Evolutionary conservation across 2,797 vertebrate species (phyloP), one percentile per base, ranked within the genome.

Genomic region (Poecilia wingei): DNA sequence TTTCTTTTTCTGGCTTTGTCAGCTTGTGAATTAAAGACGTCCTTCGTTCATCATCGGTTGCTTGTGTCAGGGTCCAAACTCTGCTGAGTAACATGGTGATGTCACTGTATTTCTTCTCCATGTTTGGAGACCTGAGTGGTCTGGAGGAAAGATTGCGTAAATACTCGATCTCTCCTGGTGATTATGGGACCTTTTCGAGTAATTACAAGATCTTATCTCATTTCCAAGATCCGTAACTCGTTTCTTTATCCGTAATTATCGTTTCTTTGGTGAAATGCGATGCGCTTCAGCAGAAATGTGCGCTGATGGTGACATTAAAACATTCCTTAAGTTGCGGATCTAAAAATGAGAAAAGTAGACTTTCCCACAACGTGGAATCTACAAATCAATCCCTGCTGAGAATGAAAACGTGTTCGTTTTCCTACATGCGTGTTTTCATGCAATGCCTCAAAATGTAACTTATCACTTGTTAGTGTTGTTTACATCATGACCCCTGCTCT

Each of bases 401-500:
- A 25, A 43, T 2, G 36, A 43, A 41, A 18, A 9, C 5, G 1
- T 51, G 39, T 43, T 69, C 25, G 10, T 41, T 69, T 43, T 41
- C 36, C 36, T n/a, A 43, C 9, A 5, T 20, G 5, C 16, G 22
- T 61, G 28, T 69, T 43, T 70, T 28, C 45, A 25, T 45, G 12
- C n/a, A 28, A 6, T 46, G 68, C 13, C 22, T 7, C 28, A 46
- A 71, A 71, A 45, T 71, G 25, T 45, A 18, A 25, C 68, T 20
- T 61, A 43, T 72, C 75, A 75, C 22, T 70, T 57, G 80, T 90
- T 73, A 72, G 82, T 43, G 71, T 76, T 89, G 74, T 85, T 92
- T 90, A 76, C 49, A 75, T 3, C 55, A 74, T 3, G 61, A 53
- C 45, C 74, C 79, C 79, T 78, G 53, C 78, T 94, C 90, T 82